phyloP scores from a whole-genome alignment of 2,888 invertebrate genomes.

The Orchesellides sinensis region DNA sequence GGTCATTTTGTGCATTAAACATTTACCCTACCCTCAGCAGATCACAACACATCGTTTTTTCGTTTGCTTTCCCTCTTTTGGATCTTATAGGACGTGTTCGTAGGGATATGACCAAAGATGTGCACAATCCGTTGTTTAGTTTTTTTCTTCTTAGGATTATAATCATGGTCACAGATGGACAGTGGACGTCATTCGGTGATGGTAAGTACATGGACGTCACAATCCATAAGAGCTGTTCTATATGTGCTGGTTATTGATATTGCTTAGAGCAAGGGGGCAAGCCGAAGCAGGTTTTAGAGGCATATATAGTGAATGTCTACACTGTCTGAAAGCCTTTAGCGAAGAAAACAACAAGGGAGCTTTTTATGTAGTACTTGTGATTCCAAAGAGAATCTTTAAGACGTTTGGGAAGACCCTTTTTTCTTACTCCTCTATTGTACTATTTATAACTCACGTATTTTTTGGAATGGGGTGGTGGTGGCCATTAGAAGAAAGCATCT shows the following conservation, averaged over 20 bases:
- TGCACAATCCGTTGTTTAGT: neutral
- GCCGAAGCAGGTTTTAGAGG: too few species aligned
- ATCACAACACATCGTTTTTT: slow-evolving; percentile 35
- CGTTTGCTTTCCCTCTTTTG: neutral
- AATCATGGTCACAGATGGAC: slow-evolving; percentile 65
- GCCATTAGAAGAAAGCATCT: slow-evolving; percentile 54
- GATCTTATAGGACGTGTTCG: neutral
- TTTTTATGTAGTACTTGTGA: slow-evolving; percentile 58
- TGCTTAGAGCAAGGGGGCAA: slow-evolving; percentile 34
- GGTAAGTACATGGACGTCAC: slow-evolving; percentile 37
- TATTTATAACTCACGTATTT: slow-evolving; percentile 14
- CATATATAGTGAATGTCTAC: too few species aligned
- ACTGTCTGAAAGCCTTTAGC: slow-evolving; percentile 11
- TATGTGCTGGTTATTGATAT: slow-evolving; percentile 59
- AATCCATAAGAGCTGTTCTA: slow-evolving; percentile 19
- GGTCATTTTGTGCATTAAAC: slow-evolving; percentile 46
- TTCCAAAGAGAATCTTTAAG: slow-evolving; percentile 59
- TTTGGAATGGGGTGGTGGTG: slow-evolving; percentile 27
- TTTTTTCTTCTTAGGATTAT: slow-evolving; percentile 42
- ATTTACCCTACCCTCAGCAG: slow-evolving; percentile 31
- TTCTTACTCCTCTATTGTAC: slow-evolving; percentile 20
- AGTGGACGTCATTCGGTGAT: slow-evolving; percentile 46
- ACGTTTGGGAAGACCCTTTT: slow-evolving; percentile 30
- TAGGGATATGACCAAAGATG: neutral
- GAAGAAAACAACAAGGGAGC: slow-evolving; percentile 50